These are phyloP conservation scores for Mesoligia furuncula DNA, from an alignment of 2,888 invertebrate species.

Conservation along the genomic window DNA sequence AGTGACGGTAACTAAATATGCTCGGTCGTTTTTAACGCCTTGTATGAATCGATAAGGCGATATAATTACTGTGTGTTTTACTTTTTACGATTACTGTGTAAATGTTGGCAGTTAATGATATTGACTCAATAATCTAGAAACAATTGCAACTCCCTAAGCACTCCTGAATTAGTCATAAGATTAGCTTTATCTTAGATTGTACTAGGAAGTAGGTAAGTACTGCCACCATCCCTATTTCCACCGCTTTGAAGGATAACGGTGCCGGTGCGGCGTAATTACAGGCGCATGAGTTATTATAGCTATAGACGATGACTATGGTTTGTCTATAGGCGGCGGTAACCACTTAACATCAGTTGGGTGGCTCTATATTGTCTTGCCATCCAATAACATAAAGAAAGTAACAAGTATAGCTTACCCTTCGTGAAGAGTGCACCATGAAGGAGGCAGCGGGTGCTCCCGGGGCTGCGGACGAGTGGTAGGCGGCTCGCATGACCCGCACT, in stretches of 20 bases:
- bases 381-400: not conserved
- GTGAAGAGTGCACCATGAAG: conserved; percentile 86
- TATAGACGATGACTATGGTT: not conserved
- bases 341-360: not conserved
- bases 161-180: conserved; percentile 45
- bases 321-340: not conserved
- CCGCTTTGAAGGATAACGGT: not conserved
- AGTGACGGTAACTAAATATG: not conserved
- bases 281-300: not conserved
- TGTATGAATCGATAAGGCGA: conserved; percentile 11
- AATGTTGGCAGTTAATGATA: conserved; percentile 30
- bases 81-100: conserved; percentile 13
- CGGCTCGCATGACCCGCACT: conserved; percentile 93
- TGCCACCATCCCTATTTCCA: conserved; percentile 2
- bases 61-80: conserved; percentile 18
- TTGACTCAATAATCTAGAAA: conserved; percentile 37
- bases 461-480: conserved; percentile 86
- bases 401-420: conserved; percentile 75
- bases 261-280: not conserved
- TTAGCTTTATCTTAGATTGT: not conserved
- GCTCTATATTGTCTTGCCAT: not conserved
- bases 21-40: not conserved
- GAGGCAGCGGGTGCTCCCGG: conserved; percentile 84
- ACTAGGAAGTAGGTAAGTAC: not conserved
- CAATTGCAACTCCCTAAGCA: conserved; percentile 15